Evolutionary conservation across 2,113 vertebrate species (phyloP).

Genomic region (Typhlomys cinereus): DNA sequence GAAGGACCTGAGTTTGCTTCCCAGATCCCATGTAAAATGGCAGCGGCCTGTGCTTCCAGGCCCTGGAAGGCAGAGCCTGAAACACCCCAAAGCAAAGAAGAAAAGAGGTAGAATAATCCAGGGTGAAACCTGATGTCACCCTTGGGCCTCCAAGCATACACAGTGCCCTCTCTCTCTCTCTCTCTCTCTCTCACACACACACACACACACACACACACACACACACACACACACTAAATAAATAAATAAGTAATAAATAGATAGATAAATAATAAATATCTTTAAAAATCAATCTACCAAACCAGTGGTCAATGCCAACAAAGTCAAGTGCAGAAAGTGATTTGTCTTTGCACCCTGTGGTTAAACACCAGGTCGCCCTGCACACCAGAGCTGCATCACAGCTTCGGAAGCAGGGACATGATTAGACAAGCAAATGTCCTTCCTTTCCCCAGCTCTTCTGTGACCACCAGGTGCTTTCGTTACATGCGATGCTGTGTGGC

Average conservation of each 20-base stretch:
- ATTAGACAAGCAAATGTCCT: background rate
- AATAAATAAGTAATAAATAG: no score
- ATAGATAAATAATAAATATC: no score
- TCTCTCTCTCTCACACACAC: background rate
- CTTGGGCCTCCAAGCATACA: background rate
- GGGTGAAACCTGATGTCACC: no score
- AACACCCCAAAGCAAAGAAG: no score
- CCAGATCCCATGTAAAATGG: no score
- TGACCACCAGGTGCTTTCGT: background rate
- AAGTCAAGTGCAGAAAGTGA: background rate
- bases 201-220: no score
- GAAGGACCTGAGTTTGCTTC: no score
- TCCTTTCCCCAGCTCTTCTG: background rate
- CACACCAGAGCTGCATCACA: rapidly evolving
- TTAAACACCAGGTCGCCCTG: background rate
- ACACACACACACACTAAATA: no score
- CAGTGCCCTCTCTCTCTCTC: background rate
- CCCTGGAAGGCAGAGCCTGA: no score
- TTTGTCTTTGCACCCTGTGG: background rate
- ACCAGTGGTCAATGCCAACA: background rate
- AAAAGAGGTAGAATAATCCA: no score
- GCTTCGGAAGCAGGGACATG: background rate
- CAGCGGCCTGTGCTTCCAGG: no score
- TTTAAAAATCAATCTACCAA: conserved; percentile 36
- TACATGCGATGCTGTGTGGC: background rate